phyloP scores from a whole-genome alignment of 2,888 invertebrate species.

The Gastrophysa polygoni region DNA sequence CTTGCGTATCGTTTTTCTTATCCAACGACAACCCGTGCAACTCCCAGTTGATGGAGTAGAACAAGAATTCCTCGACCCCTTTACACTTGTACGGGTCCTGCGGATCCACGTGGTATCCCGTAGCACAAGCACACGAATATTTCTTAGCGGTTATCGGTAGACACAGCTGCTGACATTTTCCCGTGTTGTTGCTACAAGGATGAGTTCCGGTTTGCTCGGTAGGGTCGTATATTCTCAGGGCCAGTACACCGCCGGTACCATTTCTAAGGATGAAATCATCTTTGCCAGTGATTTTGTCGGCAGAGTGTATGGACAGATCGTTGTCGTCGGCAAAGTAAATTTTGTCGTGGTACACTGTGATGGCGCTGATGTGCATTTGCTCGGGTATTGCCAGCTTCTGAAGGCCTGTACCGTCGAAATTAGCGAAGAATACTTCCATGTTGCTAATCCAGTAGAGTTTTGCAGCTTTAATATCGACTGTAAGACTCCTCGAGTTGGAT shows the following conservation, averaged over 20 bases:
- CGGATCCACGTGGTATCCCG: conserved; percentile 66
- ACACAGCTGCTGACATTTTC: conserved; percentile 76
- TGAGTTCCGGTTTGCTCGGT: conserved; percentile 66
- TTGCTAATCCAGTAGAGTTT: conserved; percentile 74
- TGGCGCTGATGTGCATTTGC: conserved; percentile 65
- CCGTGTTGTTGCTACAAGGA: conserved; percentile 62
- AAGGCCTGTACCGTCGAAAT: conserved; percentile 45
- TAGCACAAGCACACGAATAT: conserved; percentile 75
- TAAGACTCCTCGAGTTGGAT: conserved; percentile 51
- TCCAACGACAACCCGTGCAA: conserved; percentile 69
- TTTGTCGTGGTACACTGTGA: conserved; percentile 68
- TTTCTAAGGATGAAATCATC: conserved; percentile 61
- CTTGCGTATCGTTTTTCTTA: conserved; percentile 54
- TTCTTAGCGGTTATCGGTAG: conserved; percentile 65
- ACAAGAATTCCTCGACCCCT: conserved; percentile 71
- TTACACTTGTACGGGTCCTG: conserved; percentile 59
- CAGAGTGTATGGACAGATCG: conserved; percentile 66
- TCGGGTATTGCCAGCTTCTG: conserved; percentile 48
- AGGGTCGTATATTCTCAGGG: conserved; percentile 75
- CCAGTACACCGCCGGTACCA: conserved; percentile 60
- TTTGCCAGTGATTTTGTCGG: conserved; percentile 65
- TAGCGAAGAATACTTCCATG: conserved; percentile 63
- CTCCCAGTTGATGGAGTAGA: conserved; percentile 80
- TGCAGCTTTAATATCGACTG: conserved; percentile 45
- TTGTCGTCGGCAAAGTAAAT: conserved; percentile 76